Evolutionary conservation across 2,797 vertebrate genomes (phyloP), one percentile per base, ranked within the genome.

Genomic region (Rhyacichthys aspro): DNA sequence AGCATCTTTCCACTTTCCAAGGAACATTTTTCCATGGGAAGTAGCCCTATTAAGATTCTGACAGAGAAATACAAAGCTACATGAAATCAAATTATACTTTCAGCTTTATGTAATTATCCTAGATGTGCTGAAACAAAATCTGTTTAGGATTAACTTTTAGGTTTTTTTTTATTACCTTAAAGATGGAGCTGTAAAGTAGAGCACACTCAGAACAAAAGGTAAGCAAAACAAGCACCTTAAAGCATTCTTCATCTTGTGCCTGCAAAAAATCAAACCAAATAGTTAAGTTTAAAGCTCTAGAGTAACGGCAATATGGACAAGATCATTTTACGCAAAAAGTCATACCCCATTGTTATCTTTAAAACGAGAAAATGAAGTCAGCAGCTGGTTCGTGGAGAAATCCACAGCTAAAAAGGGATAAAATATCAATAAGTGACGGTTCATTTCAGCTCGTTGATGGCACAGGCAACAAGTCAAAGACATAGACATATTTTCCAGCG

Each of bases 21-120:
- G 17, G 36, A 0, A 57, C 76, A 89, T 56, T 50, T 79, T 0
- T 72, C 62, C 88, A 92, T 88, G 0, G 86, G 86, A 1, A 86
- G 0, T 0, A 81, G 1, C 23, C 70, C 72, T 18, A 80, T 32
- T 0, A 86, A 16, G 19, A 59, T 0, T 44, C 90, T 91, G 58
- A 28, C 1, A 60, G 15, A 9, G 55, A 33, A 76, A 43, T 48
- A 45, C 50, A 46, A 33, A 9, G 0, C 3, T 28, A 5, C 23
- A 28, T 2, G 23, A 1, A 43, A 7, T 3, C 2, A 32, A 1
- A 11, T 43, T 28, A 19, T 1, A 42, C 37, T 12, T 5, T 43
- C 23, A 14, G 74, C 15, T 39, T 9, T 14, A n/a, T 2, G 15
- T 5, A 28, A 28, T 28, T 28, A 28, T 28, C 23, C 23, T 28